Evolutionary conservation across 2,888 invertebrate species (phyloP).

Genomic region (Limnephilus auricula): DNA sequence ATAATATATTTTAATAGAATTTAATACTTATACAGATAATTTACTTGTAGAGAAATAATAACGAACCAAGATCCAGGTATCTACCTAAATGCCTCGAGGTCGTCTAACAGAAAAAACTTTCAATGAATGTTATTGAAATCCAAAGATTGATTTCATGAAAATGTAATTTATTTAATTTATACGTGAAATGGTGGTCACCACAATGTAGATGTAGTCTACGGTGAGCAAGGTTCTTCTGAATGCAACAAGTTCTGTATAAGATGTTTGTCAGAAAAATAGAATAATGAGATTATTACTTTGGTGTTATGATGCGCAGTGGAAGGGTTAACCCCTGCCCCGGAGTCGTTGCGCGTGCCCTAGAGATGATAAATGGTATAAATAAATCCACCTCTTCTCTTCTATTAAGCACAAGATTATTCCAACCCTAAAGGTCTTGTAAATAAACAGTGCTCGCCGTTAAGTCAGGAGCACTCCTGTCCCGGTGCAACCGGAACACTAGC

Average conservation of each 20-base stretch:
- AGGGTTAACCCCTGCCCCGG: slow-evolving; percentile 2
- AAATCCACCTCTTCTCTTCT: neutral
- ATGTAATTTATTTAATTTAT: neutral
- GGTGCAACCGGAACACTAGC: too few species aligned
- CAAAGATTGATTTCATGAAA: neutral
- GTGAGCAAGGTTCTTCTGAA: neutral
- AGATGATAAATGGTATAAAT: neutral
- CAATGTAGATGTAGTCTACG: neutral
- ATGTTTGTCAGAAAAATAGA: neutral
- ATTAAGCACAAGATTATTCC: neutral
- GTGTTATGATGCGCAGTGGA: neutral
- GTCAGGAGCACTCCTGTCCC: neutral
- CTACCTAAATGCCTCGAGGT: neutral
- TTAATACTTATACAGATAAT: neutral
- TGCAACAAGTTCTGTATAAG: neutral
- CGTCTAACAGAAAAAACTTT: neutral
- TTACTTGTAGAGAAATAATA: neutral
- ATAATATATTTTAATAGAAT: neutral
- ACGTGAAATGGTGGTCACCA: neutral
- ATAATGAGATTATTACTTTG: slow-evolving; percentile 2
- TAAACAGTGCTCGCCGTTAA: neutral
- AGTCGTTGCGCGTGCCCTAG: neutral
- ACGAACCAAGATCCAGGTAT: neutral
- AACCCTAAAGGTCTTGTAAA: neutral
- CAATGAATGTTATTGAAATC: neutral